phyloP scores from a whole-genome alignment of 2,113 vertebrate species.

The Sturnus vulgaris region DNA sequence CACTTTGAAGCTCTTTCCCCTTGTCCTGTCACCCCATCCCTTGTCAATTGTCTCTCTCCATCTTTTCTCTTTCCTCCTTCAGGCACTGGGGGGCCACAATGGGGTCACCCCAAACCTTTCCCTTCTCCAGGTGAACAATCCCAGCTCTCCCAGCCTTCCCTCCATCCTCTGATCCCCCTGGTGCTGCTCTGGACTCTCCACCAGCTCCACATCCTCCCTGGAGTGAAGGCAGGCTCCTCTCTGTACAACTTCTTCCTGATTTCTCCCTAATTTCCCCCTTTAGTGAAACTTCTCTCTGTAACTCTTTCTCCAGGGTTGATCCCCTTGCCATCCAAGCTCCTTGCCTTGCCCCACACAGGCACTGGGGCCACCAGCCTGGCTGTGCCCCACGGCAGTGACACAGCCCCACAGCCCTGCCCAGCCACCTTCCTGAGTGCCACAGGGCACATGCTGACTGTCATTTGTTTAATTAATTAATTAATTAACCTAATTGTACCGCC shows the following conservation, averaged over 20 bases:
- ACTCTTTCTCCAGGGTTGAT: neutral
- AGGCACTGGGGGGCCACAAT: too few relatives aligned
- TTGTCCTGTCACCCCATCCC: too few relatives aligned
- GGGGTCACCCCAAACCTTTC: too few relatives aligned
- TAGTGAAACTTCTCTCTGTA: too few relatives aligned
- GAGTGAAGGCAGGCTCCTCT: too few relatives aligned
- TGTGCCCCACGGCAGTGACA: neutral
- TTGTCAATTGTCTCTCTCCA: too few relatives aligned
- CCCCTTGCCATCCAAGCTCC: accelerated
- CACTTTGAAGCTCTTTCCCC: too few relatives aligned
- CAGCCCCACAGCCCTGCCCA: accelerated
- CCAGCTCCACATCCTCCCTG: neutral
- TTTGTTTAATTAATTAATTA: neutral
- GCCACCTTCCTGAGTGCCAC: neutral
- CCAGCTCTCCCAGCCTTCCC: too few relatives aligned
- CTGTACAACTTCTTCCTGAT: neutral
- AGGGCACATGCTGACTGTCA: neutral
- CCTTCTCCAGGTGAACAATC: too few relatives aligned
- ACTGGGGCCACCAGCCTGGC: neutral
- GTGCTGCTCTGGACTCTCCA: too few relatives aligned
- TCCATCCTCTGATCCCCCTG: too few relatives aligned
- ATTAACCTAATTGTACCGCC: neutral
- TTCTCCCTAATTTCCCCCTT: neutral
- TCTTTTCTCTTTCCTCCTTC: too few relatives aligned
- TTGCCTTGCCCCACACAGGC: accelerated